Evolutionary conservation across 2,113 vertebrate genomes (phyloP), one percentile per base, ranked within the genome.

Genomic region (Sardina pilchardus): DNA sequence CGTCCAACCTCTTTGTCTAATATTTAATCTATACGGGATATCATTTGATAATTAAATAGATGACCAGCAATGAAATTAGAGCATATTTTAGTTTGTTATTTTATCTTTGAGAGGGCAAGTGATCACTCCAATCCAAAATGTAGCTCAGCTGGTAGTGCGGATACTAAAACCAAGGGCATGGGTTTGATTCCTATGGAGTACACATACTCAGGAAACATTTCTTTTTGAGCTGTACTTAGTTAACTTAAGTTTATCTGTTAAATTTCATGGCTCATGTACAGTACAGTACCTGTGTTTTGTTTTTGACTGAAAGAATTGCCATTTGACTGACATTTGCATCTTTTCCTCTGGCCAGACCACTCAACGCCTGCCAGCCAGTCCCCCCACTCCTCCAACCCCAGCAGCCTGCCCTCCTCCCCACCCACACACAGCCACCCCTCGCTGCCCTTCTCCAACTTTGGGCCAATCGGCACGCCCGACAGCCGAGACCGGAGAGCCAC

Each of bases 311-410:
- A 43, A n/a, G n/a, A n/a, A n/a, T n/a, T n/a, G n/a, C n/a, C n/a
- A n/a, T n/a, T n/a, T 81, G 1, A 6, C 24, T n/a, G n/a, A 2
- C n/a, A 80, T 47, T 47, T 16, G 9, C 34, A 81, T n/a, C 17
- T 0, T 8, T 90, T n/a, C 83, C 83, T 85, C 84, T 82, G 88
- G 81, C 86, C 90, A 99, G 98, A 99, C 94, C 98, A 99, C 95
- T 99, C 98, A 1, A 99, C 98, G 92, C 98, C 98, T 90, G 98
- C 98, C 92, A 99, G 98, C 94, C 98, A 99, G 88, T 99, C 98
- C 81, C 98, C 98, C 93, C 98, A 99, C 94, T 99, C 98, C 59
- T 99, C 98, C 88, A 99, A 99, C 91, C 98, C 98, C 87, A 99
- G 98, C 95, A 99, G 98, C 89, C 94, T 99, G 91, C 98, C 98